Evolutionary conservation across 2,797 vertebrate genomes (phyloP), one percentile per base, ranked within the genome.

Genomic region (Pteronotus mesoamericanus): DNA sequence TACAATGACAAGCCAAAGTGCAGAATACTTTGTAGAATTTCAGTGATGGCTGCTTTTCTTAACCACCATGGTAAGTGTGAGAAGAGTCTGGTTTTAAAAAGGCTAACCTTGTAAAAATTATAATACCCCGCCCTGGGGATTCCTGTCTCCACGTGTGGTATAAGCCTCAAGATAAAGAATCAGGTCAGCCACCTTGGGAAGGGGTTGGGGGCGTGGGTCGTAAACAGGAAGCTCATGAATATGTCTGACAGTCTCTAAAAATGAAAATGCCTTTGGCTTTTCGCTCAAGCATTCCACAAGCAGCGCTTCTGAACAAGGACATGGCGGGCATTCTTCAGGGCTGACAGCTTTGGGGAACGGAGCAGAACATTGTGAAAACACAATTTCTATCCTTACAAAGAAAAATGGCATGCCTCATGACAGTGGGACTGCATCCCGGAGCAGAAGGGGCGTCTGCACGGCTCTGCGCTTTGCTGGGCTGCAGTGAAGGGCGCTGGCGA

Each of bases 401-500:
- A 71, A 89, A 95, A 79, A 71, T 3, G 16, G 8, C 61, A 80
- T 8, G 72, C 77, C 71, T 92, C 75, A 0, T 37, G 85, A 69
- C 64, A 78, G 18, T 69, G 53, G 77, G 42, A 22, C 61, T 59
- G 61, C 69, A 34, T 74, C n/a, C 18, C 78, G 78, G 87, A 86
- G 34, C 80, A 59, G 61, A 89, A 91, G 90, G 69, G 79, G 3
- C 55, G 77, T 91, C 91, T 86, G 86, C 59, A 42, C 46, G 46
- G 48, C 74, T 89, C 46, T 91, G 90, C 85, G 83, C 72, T 94
- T 86, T 82, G 80, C 68, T 87, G 94, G 89, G 86, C 57, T 69
- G 93, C 91, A 74, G 51, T 83, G 89, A 97, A 98, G 96, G 97
- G 88, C 96, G 92, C 22, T 96, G 96, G 96, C 9, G 32, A 92